phyloP scores from a whole-genome alignment of 2,113 vertebrate species.

The Fregetta grallaria region DNA sequence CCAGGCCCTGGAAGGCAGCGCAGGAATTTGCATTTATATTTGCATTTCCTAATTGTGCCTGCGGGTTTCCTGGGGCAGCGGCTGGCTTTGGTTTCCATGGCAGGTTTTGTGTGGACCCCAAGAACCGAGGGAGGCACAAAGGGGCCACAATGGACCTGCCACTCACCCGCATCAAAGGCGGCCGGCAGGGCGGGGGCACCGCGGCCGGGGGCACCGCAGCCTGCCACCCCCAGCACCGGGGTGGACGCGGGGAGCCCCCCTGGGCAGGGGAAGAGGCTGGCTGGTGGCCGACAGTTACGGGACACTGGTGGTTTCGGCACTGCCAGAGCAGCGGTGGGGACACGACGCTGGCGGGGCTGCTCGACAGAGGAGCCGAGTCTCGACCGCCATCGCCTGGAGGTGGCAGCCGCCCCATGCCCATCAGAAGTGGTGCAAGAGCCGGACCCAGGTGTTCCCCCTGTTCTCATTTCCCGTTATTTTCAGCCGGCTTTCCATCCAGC shows the following conservation, averaged over 20 bases:
- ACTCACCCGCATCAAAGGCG: slow-evolving; percentile 53
- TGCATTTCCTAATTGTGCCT: slow-evolving; percentile 58
- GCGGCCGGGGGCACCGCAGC: background rate
- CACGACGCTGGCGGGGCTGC: fast-evolving
- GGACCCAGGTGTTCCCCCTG: background rate
- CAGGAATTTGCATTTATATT: slow-evolving; percentile 42
- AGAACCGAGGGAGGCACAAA: slow-evolving; percentile 53
- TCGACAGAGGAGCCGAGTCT: fast-evolving
- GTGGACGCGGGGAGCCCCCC: fast-evolving
- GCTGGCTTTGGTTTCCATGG: slow-evolving; percentile 55
- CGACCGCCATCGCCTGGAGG: background rate
- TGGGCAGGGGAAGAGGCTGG: background rate
- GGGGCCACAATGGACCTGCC: slow-evolving; percentile 42
- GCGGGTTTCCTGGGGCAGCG: slow-evolving; percentile 54
- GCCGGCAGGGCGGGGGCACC: background rate
- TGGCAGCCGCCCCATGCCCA: background rate
- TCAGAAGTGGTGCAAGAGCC: background rate
- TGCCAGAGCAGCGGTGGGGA: background rate
- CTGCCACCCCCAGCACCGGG: fast-evolving
- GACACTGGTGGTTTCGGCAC: background rate
- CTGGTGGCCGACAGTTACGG: fast-evolving
- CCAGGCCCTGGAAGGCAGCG: background rate
- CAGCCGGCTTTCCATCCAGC: background rate
- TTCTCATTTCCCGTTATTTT: background rate
- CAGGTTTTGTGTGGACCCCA: slow-evolving; percentile 38